A percentile compares a stretch with the other conserved stretches of the same genome.
Evolutionary conservation across 2,888 invertebrate species (phyloP).

Genomic region (Thumatha senex): DNA sequence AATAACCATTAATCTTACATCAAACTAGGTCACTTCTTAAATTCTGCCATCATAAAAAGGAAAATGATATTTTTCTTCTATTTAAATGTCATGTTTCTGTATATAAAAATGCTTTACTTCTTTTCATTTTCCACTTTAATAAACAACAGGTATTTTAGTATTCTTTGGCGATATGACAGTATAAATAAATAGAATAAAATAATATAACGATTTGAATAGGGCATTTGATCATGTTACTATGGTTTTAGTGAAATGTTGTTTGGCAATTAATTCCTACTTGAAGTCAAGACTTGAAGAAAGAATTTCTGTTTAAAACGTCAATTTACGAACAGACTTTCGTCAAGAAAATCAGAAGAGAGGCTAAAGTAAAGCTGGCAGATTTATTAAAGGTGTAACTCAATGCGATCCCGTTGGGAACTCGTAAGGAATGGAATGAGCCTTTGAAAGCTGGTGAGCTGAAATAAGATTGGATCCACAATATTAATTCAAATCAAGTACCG

Average conservation of each 20-base stretch:
- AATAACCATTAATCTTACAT: slow-evolving; percentile 2
- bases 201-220: not conserved
- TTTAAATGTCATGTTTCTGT: not conserved
- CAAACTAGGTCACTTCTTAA: slow-evolving; percentile 13
- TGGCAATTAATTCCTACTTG: no score
- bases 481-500: slow-evolving; percentile 29
- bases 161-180: no score
- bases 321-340: not conserved
- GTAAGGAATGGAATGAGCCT: slow-evolving; percentile 28
- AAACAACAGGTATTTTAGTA: no score
- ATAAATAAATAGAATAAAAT: no score
- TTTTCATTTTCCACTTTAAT: no score
- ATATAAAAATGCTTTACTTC: no score
- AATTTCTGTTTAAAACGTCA: not conserved
- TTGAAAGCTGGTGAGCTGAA: slow-evolving; percentile 35
- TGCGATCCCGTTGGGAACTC: slow-evolving; percentile 43
- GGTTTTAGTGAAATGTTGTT: no score
- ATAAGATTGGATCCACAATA: slow-evolving; percentile 36
- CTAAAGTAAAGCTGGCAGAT: slow-evolving; percentile 11
- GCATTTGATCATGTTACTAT: not conserved
- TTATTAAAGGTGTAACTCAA: slow-evolving; percentile 23
- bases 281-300: no score
- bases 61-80: not conserved
- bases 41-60: not conserved
- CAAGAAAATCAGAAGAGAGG: not conserved